Base-by-base conservation (phyloP, 2,888 invertebrate species). In the Cremastinae sp. region DNA sequence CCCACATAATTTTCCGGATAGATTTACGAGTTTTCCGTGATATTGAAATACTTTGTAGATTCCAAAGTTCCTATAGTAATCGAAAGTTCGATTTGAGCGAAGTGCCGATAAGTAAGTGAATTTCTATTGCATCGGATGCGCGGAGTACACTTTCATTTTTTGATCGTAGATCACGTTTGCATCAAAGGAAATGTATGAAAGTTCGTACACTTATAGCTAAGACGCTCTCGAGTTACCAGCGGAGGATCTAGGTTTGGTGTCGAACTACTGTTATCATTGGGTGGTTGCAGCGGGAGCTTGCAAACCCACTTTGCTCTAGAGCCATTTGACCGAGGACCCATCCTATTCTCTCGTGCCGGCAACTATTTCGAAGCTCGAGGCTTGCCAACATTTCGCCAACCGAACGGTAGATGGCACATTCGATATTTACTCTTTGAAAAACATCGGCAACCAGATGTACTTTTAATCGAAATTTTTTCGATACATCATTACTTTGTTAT, bases 321-420 rank as follows among this genome's bases (percentile, higher is more conserved):
- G 49, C 41, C 20, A 53, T 16, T 12, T 56, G 66, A 61, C 35
- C 49, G 35, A 61, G 62, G 51, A 12, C 45, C 39, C 43, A 61
- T 64, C 28, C 41, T 28, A 61, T 53, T 47, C 56, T 43, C 35
- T 7, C 10, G 45, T 58, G 51, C 76, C 20, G 39, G 45, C 45
- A 35, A 28, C 58, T 16, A 47, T n/a, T 35, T n/a, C n/a, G 45
- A 53, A 55, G 72, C 66, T 62, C 65, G 72, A 35, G n/a, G 66
- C 61, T 66, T 59, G n/a, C 10, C 53, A 59, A 39, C 41, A 39
- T 68, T 76, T 53, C 28, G 20, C 16, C 18, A 16, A 53, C 28
- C n/a, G 7, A 20, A 22, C 68, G 75, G n/a, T 55, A 76, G 76
- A 76, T 76, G 76, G 76, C 76, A 16, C 49, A 12, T 9, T 18